Base-by-base conservation (phyloP, 1,140 invertebrate genomes). In the Drosophila busckii region DNA sequence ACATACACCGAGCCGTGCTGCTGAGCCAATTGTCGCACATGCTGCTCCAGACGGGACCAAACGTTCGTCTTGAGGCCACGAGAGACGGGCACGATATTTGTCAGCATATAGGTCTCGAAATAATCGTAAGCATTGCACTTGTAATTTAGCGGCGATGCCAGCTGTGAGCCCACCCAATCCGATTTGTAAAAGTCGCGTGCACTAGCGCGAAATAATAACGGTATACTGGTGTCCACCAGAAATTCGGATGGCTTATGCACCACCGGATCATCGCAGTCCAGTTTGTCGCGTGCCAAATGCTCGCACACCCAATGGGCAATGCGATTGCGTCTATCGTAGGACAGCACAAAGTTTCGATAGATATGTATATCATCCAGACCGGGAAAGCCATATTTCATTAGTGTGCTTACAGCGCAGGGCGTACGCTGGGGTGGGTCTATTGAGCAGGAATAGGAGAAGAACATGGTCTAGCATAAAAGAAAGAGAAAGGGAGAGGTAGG, bases 301-400 rank as follows among this genome's bases (percentile, higher is more conserved):
- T 99, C 98, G 87, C 98, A 96, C 1, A 99, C 97, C 98, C 98
- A 99, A 87, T 97, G 91, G 1, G 97, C 93, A 34, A 96, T 93
- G 54, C 95, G 89, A 56, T 93, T 97, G 54, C 96, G 90, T 56
- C 93, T 90, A 84, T 99, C 98, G 73, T 99, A 99, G 0, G 96
- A 96, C 6, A 99, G 82, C 25, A 99, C 93, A 89, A 92, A 99
- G 88, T 98, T 95, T 71, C 96, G 92, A 86, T 93, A 95, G 0
- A 95, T 94, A 73, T 94, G 90, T 1, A 99, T 88, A 80, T 96
- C 94, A 66, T 97, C 95, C 50, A 96, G 88, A 40, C 96, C 91
- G 12, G 97, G 97, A 88, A 96, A 98, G 1, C 97, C 97, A 89
- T 93, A 97, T 86, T 94, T 94, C 94, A 96, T 96, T 70, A 97